Conservation (phyloP, 2,888 invertebrate genomes). For the Netelia melanura region DNA sequence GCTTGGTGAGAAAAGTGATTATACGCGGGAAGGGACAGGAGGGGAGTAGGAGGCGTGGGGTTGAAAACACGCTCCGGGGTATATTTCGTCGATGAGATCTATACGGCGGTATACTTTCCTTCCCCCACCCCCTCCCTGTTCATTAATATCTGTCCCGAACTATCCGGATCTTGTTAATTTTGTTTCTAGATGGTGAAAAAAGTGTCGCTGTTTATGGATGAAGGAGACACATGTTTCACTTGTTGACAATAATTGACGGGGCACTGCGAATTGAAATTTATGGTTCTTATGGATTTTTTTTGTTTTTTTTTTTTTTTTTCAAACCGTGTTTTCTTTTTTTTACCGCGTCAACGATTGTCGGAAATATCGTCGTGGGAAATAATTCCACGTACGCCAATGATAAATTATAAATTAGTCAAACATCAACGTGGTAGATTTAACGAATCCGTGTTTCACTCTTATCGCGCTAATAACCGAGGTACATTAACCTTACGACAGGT, state of each 20-base stretch:
- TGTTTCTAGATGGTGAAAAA: not conserved
- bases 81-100: not conserved
- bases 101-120: too few species aligned
- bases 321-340: not conserved
- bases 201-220: not conserved
- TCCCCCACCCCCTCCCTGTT: too few species aligned
- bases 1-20: not conserved
- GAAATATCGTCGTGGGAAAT: not conserved
- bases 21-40: not conserved
- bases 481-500: not conserved
- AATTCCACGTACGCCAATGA: not conserved
- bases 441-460: not conserved
- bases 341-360: not conserved
- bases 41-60: not conserved
- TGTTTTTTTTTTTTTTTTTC: not conserved
- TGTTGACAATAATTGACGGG: not conserved
- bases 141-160: too few species aligned
- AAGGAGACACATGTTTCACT: not conserved
- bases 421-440: not conserved
- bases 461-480: not conserved
- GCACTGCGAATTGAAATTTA: not conserved
- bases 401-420: not conserved
- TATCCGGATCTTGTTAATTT: not conserved
- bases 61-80: not conserved
- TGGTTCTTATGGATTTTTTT: not conserved